Conservation (phyloP, 1,140 invertebrate species). For the Leptestheria dahalacensis region DNA sequence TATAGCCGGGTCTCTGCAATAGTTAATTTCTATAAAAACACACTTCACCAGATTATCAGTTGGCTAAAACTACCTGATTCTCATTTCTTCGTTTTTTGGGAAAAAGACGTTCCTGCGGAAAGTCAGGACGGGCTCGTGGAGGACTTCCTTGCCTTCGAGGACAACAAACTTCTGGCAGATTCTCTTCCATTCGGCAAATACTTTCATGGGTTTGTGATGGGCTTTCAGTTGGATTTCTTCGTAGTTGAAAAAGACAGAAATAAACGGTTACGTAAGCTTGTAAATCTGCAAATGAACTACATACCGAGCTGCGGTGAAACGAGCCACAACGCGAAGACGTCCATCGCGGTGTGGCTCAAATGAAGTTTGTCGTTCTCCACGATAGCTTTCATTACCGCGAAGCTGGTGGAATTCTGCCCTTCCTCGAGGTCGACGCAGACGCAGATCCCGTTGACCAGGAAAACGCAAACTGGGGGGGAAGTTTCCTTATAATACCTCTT, state of each 20-base stretch:
- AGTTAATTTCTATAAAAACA: too few species aligned
- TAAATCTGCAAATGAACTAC: not conserved
- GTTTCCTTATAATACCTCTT: not conserved
- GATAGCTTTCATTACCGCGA: conserved; percentile 1
- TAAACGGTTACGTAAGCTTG: not conserved
- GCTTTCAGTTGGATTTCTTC: conserved; percentile 10
- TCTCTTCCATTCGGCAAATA: not conserved
- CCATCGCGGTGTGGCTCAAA: not conserved
- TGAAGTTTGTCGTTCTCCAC: not conserved
- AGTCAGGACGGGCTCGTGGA: not conserved
- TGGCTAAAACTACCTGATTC: not conserved
- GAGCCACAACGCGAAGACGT: conserved; percentile 5
- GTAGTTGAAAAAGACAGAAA: not conserved
- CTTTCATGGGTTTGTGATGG: conserved; percentile 10
- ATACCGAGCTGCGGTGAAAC: conserved; percentile 4
- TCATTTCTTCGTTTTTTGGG: conserved; percentile 7
- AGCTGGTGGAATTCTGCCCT: not conserved
- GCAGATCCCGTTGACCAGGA: conserved; percentile 5
- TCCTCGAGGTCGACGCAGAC: conserved; percentile 6
- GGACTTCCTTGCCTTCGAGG: not conserved
- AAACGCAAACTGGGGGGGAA: not conserved
- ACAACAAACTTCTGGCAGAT: not conserved
- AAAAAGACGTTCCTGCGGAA: conserved; percentile 6
- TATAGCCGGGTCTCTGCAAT: not conserved
- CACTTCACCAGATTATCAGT: too few species aligned